phyloP scores from a whole-genome alignment of 2,888 invertebrate species.

The Notodonta ziczac region DNA sequence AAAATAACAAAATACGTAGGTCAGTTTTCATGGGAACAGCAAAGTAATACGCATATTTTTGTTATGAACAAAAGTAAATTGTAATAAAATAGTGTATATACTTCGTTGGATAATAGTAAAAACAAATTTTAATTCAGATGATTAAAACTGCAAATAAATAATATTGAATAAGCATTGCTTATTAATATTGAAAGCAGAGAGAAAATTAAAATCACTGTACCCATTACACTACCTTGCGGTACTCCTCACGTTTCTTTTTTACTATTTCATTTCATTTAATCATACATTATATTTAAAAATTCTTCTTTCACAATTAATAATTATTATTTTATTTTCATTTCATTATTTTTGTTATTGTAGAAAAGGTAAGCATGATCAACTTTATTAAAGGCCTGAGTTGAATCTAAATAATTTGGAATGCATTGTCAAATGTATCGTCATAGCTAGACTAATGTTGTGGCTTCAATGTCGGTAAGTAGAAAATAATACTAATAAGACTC shows the following conservation, averaged over 20 bases:
- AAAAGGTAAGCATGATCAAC: slow-evolving; percentile 61
- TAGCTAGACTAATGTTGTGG: slow-evolving; percentile 46
- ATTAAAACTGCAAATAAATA: too few species aligned
- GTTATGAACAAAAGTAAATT: too few species aligned
- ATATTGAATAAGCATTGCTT: too few species aligned
- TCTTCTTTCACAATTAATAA: neutral
- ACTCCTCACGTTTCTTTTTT: slow-evolving; percentile 5
- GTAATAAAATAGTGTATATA: too few species aligned
- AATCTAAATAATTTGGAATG: slow-evolving; percentile 38
- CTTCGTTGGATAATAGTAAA: too few species aligned
- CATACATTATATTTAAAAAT: neutral
- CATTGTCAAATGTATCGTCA: slow-evolving; percentile 53
- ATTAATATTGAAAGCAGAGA: too few species aligned
- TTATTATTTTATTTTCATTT: slow-evolving; percentile 11
- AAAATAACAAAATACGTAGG: too few species aligned
- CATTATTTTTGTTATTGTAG: slow-evolving; percentile 27
- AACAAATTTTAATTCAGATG: too few species aligned
- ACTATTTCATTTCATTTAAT: neutral
- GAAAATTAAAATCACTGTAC: neutral
- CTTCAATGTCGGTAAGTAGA: slow-evolving; percentile 59
- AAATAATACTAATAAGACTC: slow-evolving; percentile 9
- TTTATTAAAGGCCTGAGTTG: slow-evolving; percentile 47
- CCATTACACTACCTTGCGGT: slow-evolving; percentile 9
- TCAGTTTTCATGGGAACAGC: too few species aligned
- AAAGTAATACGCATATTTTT: too few species aligned